phyloP scores from a whole-genome alignment of 2,888 invertebrate genomes.

The Thyatira batis region DNA sequence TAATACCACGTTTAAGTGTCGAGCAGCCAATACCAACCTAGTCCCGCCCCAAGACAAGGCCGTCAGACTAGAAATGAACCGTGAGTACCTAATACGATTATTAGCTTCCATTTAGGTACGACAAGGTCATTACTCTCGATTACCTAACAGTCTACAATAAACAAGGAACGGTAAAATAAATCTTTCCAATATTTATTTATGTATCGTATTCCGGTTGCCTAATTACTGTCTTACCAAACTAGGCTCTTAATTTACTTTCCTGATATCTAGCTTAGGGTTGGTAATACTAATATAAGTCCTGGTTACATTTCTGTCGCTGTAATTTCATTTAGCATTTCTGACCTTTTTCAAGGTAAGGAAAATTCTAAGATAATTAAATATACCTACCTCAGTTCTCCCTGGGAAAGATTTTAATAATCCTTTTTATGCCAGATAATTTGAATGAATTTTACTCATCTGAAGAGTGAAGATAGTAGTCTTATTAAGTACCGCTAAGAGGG shows the following conservation, averaged over 20 bases:
- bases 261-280: not conserved
- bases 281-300: not conserved
- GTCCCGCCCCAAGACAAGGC: slow-evolving; percentile 91
- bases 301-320: not conserved
- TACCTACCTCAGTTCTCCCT: slow-evolving; percentile 13
- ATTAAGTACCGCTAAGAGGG: slow-evolving; percentile 28
- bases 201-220: not conserved
- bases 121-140: not conserved
- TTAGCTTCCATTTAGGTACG: not conserved
- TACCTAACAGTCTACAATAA: too few relatives aligned
- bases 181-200: not conserved
- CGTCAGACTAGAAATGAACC: slow-evolving; percentile 89
- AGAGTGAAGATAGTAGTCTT: slow-evolving; percentile 23
- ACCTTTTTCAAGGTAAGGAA: not conserved
- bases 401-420: slow-evolving; percentile 29
- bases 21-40: slow-evolving; percentile 93
- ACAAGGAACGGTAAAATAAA: not conserved
- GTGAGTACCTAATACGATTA: slow-evolving; percentile 84
- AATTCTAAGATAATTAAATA: slow-evolving; percentile 19
- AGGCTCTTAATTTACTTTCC: not conserved
- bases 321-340: not conserved
- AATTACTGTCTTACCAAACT: not conserved
- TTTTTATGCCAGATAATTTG: slow-evolving; percentile 25
- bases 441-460: slow-evolving; percentile 22
- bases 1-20: slow-evolving; percentile 93